Evolutionary conservation across 2,797 vertebrate species (phyloP), one percentile per base, ranked within the genome.

Genomic region (Poeciliopsis presidionis): DNA sequence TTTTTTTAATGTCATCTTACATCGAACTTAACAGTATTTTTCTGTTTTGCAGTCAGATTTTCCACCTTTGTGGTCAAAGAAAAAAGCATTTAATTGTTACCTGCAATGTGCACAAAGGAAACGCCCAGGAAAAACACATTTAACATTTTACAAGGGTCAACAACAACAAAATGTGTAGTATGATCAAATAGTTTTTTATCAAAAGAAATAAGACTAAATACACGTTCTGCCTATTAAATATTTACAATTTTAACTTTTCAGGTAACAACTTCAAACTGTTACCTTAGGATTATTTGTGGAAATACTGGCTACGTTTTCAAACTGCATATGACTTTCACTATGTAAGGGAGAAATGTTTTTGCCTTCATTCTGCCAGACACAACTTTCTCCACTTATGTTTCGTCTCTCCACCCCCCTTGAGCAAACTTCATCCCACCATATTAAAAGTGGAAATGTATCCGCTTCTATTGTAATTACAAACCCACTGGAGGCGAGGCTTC

Each of bases 381-480:
- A 88, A 91, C 90, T 94, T 91, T 91, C 87, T 81, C 79, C 25
- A 5, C 73, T 72, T 84, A 65, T 80, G 69, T 87, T 90, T 84
- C 83, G 89, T 90, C 87, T 78, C 76, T 77, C 80, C 46, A 16
- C 76, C 70, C 5, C 43, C 76, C 90, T 80, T 6, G 61, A 82
- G 90, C 88, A 85, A 90, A 82, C 84, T 86, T 86, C 89, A 90
- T 87, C 90, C 84, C 81, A 75, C 83, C 87, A 91, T 94, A 93
- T 94, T 94, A 92, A 91, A 86, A 91, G 85, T 89, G 84, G 89
- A 93, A 93, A 94, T 88, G 87, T 91, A 94, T 95, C 89, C 73
- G 89, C 91, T 92, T 89, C 91, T 86, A 89, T 92, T 90, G 90
- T 93, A 93, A 95, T 94, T 94, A 94, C 90, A 91, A 92, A 90